phyloP scores from a whole-genome alignment of 2,888 invertebrate genomes.

The Ganaspis brasiliensis region DNA sequence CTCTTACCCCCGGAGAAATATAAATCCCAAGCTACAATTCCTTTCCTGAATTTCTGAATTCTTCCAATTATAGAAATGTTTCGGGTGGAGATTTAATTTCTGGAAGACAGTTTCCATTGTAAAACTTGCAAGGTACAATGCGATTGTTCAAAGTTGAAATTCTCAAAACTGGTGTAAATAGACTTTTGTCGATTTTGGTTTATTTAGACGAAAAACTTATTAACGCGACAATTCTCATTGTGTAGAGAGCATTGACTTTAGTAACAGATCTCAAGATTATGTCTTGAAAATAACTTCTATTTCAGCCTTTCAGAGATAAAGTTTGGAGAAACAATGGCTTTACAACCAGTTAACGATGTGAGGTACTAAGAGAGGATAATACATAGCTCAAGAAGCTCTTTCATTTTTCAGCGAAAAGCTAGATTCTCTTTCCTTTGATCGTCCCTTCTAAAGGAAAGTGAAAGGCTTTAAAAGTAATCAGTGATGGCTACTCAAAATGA shows the following conservation, averaged over 20 bases:
- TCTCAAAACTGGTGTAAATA: too few relatives aligned
- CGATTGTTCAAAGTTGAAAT: too few relatives aligned
- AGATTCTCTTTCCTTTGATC: not conserved
- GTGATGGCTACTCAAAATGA: too few relatives aligned
- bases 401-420: constrained; percentile 1
- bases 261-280: constrained; percentile 14
- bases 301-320: not conserved
- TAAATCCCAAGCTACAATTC: constrained; percentile 18
- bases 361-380: constrained; percentile 16
- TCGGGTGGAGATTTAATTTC: constrained; percentile 15
- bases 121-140: not conserved
- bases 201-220: not conserved
- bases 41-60: not conserved
- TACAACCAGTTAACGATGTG: constrained; percentile 28
- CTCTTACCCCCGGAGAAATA: not conserved
- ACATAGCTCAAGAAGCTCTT: not conserved
- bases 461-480: too few relatives aligned
- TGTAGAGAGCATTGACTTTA: not conserved
- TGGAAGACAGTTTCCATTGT: constrained; percentile 11
- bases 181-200: not conserved
- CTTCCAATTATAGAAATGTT: constrained; percentile 33
- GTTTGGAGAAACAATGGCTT: not conserved
- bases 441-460: not conserved
- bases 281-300: constrained; percentile 10
- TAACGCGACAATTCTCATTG: not conserved